Percentiles rank a stretch among this genome's conserved stretches.
Conservation (phyloP, 2,113 vertebrate species). For the Sturnira hondurensis region DNA sequence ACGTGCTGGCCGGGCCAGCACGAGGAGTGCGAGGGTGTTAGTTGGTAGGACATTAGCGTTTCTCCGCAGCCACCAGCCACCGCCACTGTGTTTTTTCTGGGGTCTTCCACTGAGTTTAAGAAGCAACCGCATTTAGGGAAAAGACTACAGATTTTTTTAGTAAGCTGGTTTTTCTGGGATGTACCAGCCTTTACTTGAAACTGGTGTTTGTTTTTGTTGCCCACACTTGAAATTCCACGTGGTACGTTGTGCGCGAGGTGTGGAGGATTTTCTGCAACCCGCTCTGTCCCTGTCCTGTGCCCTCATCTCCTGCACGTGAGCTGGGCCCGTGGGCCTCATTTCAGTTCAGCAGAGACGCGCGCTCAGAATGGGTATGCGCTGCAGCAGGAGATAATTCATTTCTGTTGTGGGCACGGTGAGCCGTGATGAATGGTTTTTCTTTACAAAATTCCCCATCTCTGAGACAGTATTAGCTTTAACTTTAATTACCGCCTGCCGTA, state of each 20-base stretch:
- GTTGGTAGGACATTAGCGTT: not conserved
- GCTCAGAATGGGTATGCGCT: conserved; percentile 77
- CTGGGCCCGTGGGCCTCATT: conserved; percentile 60
- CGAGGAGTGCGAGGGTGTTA: not conserved
- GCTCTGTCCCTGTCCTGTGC: conserved; percentile 23
- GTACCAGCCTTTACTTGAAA: not conserved
- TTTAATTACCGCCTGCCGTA: conserved; percentile 97
- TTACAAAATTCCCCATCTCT: conserved; percentile 91
- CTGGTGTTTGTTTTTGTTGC: not conserved
- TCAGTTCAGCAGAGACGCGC: conserved; percentile 47
- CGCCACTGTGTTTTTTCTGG: not conserved
- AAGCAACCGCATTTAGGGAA: not conserved
- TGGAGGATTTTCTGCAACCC: conserved; percentile 41
- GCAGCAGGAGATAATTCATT: conserved; percentile 91
- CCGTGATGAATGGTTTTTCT: conserved; percentile 94
- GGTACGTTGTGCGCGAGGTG: not conserved
- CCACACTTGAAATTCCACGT: not conserved
- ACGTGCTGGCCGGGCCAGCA: not conserved
- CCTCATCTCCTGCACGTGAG: conserved; percentile 46
- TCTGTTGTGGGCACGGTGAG: conserved; percentile 85
- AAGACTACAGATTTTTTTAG: not conserved
- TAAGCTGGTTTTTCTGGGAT: not conserved
- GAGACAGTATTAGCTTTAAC: conserved; percentile 97
- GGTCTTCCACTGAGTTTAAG: not conserved
- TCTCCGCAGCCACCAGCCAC: not conserved